phyloP scores from a whole-genome alignment of 2,888 invertebrate species.

The Malacosoma neustria region DNA sequence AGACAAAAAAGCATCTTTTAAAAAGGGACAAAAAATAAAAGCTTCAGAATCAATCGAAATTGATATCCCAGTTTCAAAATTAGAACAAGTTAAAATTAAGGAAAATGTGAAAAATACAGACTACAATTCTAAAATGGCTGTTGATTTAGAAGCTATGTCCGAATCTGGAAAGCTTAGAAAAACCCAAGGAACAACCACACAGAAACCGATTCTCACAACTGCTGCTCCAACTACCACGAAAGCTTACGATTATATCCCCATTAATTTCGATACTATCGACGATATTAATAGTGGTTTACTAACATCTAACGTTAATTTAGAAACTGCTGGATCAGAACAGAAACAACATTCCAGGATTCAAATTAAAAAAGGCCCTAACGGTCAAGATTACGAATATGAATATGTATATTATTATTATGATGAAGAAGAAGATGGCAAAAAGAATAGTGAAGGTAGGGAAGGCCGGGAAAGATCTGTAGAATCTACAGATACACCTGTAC shows the following conservation, averaged over 20 bases:
- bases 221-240: constrained; percentile 49
- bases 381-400: constrained; percentile 93
- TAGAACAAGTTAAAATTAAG: constrained; percentile 61
- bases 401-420: constrained; percentile 94
- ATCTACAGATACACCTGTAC: constrained; percentile 36
- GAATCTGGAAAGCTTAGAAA: constrained; percentile 61
- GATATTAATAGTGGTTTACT: constrained; percentile 62
- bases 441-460: constrained; percentile 34
- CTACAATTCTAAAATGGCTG: constrained; percentile 57
- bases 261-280: constrained; percentile 67
- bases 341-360: constrained; percentile 83
- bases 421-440: constrained; percentile 80
- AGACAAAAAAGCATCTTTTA: constrained; percentile 49
- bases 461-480: constrained; percentile 23
- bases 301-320: constrained; percentile 69
- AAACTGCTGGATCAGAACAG: constrained; percentile 80
- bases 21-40: constrained; percentile 53
- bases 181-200: constrained; percentile 61
- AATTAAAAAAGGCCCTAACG: constrained; percentile 91
- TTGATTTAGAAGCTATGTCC: constrained; percentile 60
- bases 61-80: constrained; percentile 62
- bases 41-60: constrained; percentile 57
- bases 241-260: constrained; percentile 57
- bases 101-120: constrained; percentile 67
- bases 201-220: constrained; percentile 73